Evolutionary conservation across 2,113 vertebrate genomes (phyloP).

Genomic region (Echinops telfairi): DNA sequence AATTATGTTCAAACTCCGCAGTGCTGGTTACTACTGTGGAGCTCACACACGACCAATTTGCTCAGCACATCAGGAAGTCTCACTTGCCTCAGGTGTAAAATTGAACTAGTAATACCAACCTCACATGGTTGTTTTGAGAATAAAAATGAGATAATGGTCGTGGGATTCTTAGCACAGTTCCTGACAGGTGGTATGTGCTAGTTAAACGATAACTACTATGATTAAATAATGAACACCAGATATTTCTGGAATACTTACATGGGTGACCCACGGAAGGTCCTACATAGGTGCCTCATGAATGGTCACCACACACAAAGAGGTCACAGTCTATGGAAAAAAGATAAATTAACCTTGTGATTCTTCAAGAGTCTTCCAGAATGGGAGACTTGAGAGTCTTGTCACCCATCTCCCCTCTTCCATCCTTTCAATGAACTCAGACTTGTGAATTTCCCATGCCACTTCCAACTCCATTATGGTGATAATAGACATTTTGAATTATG

Average conservation of each 20-base stretch:
- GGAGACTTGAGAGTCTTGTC: neutral
- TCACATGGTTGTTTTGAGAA: neutral
- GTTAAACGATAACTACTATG: neutral
- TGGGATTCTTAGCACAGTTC: neutral
- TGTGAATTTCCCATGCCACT: neutral
- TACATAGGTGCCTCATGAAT: neutral
- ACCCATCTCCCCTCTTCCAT: neutral
- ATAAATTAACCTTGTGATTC: neutral
- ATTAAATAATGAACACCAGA: neutral
- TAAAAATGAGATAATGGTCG: neutral
- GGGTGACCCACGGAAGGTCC: neutral
- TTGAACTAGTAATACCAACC: neutral
- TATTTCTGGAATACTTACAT: neutral
- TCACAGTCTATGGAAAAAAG: neutral
- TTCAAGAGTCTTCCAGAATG: neutral
- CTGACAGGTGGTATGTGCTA: neutral
- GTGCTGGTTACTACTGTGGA: neutral
- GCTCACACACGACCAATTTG: neutral
- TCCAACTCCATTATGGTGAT: neutral
- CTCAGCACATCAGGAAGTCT: neutral
- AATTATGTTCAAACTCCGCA: slow-evolving; percentile 22
- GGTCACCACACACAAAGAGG: neutral
- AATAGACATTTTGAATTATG: neutral
- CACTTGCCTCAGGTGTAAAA: neutral
- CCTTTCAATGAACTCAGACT: neutral